A percentile compares a stretch with the other conserved stretches of the same genome.
These are phyloP conservation scores for Heliothis subflexa DNA, from an alignment of 1,140 invertebrate genomes.

Conservation along the genomic window DNA sequence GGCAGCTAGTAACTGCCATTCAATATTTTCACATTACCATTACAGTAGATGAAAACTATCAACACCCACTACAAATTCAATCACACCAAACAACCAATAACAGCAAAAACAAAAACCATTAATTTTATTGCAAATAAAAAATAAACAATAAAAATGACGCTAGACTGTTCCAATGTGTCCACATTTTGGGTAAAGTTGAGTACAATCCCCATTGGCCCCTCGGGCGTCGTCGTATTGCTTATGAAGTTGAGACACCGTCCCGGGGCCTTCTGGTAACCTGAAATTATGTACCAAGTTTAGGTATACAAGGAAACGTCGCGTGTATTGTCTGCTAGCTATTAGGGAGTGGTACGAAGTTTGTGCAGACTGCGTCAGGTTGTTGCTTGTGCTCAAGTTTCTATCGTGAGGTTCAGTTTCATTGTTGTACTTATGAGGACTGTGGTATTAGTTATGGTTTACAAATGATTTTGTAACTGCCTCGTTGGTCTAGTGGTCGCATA, in stretches of 20 bases:
- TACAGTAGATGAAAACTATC: neutral
- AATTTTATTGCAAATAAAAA: slow-evolving; percentile 24
- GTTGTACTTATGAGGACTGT: too few relatives aligned
- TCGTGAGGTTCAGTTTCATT: neutral
- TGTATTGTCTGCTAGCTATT: neutral
- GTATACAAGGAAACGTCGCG: slow-evolving; percentile 21
- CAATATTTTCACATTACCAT: too few relatives aligned
- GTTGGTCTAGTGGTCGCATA: too few relatives aligned
- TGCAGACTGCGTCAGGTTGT: neutral
- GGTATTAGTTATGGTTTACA: too few relatives aligned
- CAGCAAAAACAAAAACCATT: neutral
- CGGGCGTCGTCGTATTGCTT: slow-evolving; percentile 50
- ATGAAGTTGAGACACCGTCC: slow-evolving; percentile 37
- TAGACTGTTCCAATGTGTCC: neutral
- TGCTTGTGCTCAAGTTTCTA: neutral
- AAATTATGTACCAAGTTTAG: slow-evolving; percentile 48
- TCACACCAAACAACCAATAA: neutral
- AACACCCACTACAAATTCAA: neutral
- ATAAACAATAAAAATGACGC: slow-evolving; percentile 18
- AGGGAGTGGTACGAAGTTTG: neutral
- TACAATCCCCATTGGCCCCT: slow-evolving; percentile 42
- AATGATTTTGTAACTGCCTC: too few relatives aligned
- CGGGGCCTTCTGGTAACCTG: slow-evolving; percentile 49
- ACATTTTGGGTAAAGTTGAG: slow-evolving; percentile 45
- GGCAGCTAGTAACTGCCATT: too few relatives aligned